A percentile compares a stretch with the other conserved stretches of the same genome.
Evolutionary conservation across 2,113 vertebrate genomes (phyloP).

Genomic region (Bettongia penicillata): DNA sequence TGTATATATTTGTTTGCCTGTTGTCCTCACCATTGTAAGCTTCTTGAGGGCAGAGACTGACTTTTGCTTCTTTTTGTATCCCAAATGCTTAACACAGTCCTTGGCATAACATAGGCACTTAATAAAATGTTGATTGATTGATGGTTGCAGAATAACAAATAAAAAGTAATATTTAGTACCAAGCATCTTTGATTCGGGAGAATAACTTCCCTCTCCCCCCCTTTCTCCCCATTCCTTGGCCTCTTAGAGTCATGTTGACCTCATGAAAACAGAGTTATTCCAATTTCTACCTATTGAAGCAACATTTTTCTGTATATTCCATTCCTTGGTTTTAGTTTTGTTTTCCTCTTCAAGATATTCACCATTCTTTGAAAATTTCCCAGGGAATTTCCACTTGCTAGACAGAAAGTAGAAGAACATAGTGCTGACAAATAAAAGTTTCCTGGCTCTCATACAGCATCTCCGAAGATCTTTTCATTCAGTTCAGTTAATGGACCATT

Average conservation of each 20-base stretch:
- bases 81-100: neutral
- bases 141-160: neutral
- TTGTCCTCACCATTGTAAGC: neutral
- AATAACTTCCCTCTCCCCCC: neutral
- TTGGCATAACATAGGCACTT: neutral
- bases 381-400: constrained; percentile 72
- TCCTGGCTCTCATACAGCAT: constrained; percentile 30
- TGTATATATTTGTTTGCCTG: neutral
- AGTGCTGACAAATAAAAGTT: constrained; percentile 14
- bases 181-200: neutral
- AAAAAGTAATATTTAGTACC: neutral
- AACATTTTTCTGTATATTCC: neutral
- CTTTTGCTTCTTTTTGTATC: neutral
- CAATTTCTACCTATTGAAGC: neutral
- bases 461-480: neutral
- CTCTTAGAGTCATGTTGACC: neutral
- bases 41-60: neutral
- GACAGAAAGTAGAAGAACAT: constrained; percentile 34
- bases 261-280: neutral
- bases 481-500: neutral
- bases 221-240: neutral
- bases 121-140: neutral
- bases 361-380: constrained; percentile 47
- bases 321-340: constrained; percentile 40
- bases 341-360: constrained; percentile 26